Base-by-base conservation (phyloP, 2,797 vertebrate species). In the Gephyroberyx darwinii region DNA sequence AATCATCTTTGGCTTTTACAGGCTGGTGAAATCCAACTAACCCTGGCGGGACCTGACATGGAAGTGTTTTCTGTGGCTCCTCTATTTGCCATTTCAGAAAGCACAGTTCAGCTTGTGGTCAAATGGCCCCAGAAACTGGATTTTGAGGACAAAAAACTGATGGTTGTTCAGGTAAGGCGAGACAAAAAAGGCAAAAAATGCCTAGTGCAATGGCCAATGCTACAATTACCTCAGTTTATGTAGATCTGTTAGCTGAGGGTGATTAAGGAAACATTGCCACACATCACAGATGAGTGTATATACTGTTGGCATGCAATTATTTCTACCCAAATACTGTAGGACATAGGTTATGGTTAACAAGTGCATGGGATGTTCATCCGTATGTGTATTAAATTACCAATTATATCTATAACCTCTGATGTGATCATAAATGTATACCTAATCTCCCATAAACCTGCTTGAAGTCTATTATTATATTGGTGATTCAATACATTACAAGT, bases 51-150 rank as follows among this genome's bases (percentile, higher is more conserved):
- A 53, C 9, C 16, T 0, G 41, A 94, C 64, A 93, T 92, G 1
- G 64, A 75, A 0, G 92, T 92, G 54, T 99, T 99, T 84, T 84
- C 84, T 0, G 93, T 98, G 58, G 89, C 81, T 6, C 96, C 96
- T 0, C 0, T 26, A 4, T 41, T 13, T 1, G 90, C 91, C 0
- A 39, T 8, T 0, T 87, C 91, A n/a, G 77, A 93, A 0, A 92
- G 80, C 0, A 14, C 53, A 0, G 94, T 97, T 65, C 95, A 96
- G 81, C 86, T 99, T 66, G 72, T 91, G 67, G 93, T 98, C 81
- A 91, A 53, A 55, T 17, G 90, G 13, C 69, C 95, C 0, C 4
- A 12, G 0, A 20, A 81, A 13, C 88, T 99, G 80, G 96, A 99
- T 90, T 98, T 89, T 4, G 98, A 99, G 85, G 43, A 16, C 5